These are phyloP conservation scores for Neoitamus cyanurus DNA, from an alignment of 2,888 invertebrate genomes.

Conservation along the genomic window DNA sequence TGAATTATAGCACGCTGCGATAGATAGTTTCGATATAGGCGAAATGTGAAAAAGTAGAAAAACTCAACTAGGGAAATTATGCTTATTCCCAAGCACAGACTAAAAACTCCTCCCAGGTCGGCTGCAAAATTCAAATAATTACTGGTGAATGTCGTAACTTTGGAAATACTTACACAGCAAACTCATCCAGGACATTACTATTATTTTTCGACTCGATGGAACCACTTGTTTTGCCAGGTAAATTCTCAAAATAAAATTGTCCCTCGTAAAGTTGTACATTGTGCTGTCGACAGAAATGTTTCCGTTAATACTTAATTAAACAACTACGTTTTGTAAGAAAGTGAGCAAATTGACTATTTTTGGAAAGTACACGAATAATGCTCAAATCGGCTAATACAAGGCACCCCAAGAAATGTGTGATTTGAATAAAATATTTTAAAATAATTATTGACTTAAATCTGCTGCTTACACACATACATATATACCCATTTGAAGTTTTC, in stretches of 20 bases:
- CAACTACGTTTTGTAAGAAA: too few species aligned
- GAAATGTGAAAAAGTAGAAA: conserved; percentile 62
- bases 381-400: too few species aligned
- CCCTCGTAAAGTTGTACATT: conserved; percentile 54
- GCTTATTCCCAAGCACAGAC: conserved; percentile 64
- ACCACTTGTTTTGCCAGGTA: conserved; percentile 64
- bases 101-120: conserved; percentile 65
- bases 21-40: conserved; percentile 57
- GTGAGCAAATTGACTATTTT: too few species aligned
- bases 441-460: too few species aligned
- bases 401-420: too few species aligned
- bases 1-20: conserved; percentile 46
- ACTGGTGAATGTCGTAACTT: background rate
- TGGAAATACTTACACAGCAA: conserved; percentile 59
- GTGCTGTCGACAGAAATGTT: conserved; percentile 9
- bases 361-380: too few species aligned
- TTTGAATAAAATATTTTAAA: too few species aligned
- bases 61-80: conserved; percentile 64
- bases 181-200: conserved; percentile 65
- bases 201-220: conserved; percentile 62
- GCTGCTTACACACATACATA: too few species aligned
- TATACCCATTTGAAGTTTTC: too few species aligned
- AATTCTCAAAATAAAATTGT: conserved; percentile 61
- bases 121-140: conserved; percentile 56
- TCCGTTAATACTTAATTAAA: background rate